Evolutionary conservation across 2,797 vertebrate species (phyloP).

Genomic region (Brachyalestes nurse): DNA sequence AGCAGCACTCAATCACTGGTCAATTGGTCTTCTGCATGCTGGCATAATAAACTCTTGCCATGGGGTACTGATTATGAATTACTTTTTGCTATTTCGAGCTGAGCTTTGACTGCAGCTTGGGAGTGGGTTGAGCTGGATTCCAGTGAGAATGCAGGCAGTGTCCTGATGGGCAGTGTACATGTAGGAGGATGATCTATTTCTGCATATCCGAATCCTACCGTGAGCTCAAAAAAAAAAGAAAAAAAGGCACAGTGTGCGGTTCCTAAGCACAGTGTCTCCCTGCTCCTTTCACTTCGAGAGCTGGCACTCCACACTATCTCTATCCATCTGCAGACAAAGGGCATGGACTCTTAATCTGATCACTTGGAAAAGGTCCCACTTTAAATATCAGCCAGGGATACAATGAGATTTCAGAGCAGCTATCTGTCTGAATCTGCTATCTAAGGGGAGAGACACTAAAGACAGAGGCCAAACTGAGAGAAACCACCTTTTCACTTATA

Average conservation of each 20-base stretch:
- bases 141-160: background rate
- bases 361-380: conserved; percentile 26
- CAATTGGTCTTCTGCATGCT: background rate
- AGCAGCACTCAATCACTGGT: background rate
- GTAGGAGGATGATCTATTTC: conserved; percentile 25
- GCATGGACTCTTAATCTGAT: conserved; percentile 34
- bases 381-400: conserved; percentile 34
- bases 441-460: conserved; percentile 21
- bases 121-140: conserved; percentile 5
- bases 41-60: conserved; percentile 8
- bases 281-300: conserved; percentile 1
- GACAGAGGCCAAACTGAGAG: conserved; percentile 2
- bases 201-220: conserved; percentile 2
- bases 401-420: conserved; percentile 38
- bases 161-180: background rate
- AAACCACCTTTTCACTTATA: background rate
- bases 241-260: background rate
- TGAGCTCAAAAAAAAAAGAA: background rate
- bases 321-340: conserved; percentile 28
- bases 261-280: background rate
- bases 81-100: background rate
- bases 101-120: background rate
- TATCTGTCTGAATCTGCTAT: conserved; percentile 32
- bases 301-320: conserved; percentile 1
- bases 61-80: conserved; percentile 11